Evolutionary conservation across 92 coral and sea anemone genomes (phyloP), one percentile per base, ranked within the genome.

Genomic region (Siderastrea radians): DNA sequence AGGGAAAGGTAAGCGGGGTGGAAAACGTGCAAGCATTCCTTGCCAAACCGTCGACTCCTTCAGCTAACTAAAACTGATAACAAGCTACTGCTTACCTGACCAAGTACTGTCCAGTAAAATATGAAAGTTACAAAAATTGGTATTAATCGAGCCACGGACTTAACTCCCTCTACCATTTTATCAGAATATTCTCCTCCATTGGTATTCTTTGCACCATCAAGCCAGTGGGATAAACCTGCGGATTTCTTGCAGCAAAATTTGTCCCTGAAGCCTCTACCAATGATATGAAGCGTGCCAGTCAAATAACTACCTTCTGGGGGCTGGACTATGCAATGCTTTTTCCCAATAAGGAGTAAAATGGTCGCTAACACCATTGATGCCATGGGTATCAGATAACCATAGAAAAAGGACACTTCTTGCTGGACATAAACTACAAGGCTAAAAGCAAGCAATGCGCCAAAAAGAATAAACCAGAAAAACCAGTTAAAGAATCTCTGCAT

Each of bases 401-500:
- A 89, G 79, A 95, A 93, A 57, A 91, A 95, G 1, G 94, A 89
- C 5, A 58, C 49, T 49, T 89, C 82, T 71, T 95, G 98, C 52
- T 95, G 98, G 38, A 95, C 84, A 68, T 95, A 94, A 5, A 89
- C 93, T 0, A 93, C 96, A 7, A 87, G 61, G 12, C 95, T 95
- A 49, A 73, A 86, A 5, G 98, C 95, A 26, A 95, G 38, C 51
- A 95, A 15, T 0, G 88, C 76, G 7, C 96, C 96, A 61, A 92
- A 50, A 51, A 89, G 88, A 15, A 94, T 87, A 15, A 95, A 95
- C 94, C 95, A 91, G 89, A 89, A 91, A 80, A 89, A 93, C 95
- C 94, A 91, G 57, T 86, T 84, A 49, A 95, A 95, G 91, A 93
- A 95, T 8, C 74, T 86, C 59, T 83, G 86, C 38, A 86, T 81